Base-by-base conservation (phyloP, 2,888 invertebrate species). In the Stenodema calcarata region DNA sequence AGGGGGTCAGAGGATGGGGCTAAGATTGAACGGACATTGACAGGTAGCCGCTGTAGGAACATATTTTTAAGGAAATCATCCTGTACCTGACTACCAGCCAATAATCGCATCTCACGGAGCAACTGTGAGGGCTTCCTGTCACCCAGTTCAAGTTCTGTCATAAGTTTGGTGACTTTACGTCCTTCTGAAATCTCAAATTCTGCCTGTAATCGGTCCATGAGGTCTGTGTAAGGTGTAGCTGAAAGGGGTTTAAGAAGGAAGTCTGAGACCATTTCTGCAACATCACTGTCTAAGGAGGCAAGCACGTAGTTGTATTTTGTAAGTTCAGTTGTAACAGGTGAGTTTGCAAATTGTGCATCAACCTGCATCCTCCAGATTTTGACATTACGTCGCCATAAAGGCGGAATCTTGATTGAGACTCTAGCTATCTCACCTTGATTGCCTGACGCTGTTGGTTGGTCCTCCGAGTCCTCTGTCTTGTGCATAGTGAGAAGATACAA, bases 41-140 rank as follows among this genome's bases (percentile, higher is more conserved):
- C 54, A 7, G 84, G 84, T 9, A 84, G 28, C 18, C 23, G 75
- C 42, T 84, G 47, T 7, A 84, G 12, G 30, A 84, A 75, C 84
- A 84, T 84, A 0, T 42, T 84, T 50, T 35, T 73, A 3, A 84
- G 35, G 27, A 84, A 84, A 30, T 75, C 84, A 23, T 84, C 84
- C 12, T 73, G 23, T 9, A 84, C 75, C 11, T 75, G 30, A 16
- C 27, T 50, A 0, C 84, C 84, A 30, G 84, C 75, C 18, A 84
- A 41, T 0, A 27, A 47, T 27, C 84, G 84, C 84, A 84, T 84
- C 41, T 84, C 84, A 3, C 84, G 73, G n/a, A 83, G 70, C 18
- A 83, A n/a, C 14, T 83, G 83, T 14, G 75, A 47, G 1, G 84
- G 84, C 27, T 84, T 84, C 44, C 35, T 41, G 23, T 84, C 84